Evolutionary conservation across 1,140 invertebrate species (phyloP), one percentile per base, ranked within the genome.

Genomic region (Drosophila nasuta): DNA sequence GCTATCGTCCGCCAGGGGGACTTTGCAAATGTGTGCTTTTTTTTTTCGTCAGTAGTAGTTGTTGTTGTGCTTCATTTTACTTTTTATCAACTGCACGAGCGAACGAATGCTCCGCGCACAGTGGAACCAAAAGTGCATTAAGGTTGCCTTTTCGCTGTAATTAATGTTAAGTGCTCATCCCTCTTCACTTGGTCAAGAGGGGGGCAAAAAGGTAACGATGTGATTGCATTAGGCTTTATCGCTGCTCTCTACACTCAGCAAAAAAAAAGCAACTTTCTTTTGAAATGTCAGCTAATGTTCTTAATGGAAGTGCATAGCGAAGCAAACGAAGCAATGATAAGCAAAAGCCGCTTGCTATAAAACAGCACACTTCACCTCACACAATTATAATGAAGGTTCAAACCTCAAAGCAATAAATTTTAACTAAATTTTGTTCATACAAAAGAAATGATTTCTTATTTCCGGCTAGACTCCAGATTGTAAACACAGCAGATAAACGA

Each of bases 141-240:
- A 67, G 77, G 74, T 60, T 65, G 64, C 30, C 60, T 68, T 70
- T 79, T 62, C 45, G 46, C 59, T 67, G 81, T 75, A 78, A 86
- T 85, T 85, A 85, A 79, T 69, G 82, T 67, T 75, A 77, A 75
- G 63, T 81, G 82, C 79, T 68, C 65, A 68, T 81, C 66, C 51
- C 59, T 30, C 57, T 11, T 38, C 64, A 33, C 57, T 41, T 48
- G 66, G 30, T 52, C 66, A 64, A 57, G 25, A 5, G 5, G 7
- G 43, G 33, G 46, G 20, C 33, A 48, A 49, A 48, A 51, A 60
- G 56, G 20, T 56, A 28, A 41, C 67, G 33, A 46, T 43, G 25
- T 70, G 66, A 75, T 75, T 75, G 67, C 72, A 57, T 38, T 75
- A 51, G 35, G 45, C 43, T 58, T 64, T 59, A 75, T 70, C 54